phyloP scores from a whole-genome alignment of 2,888 invertebrate species.

The Drosophila eohydei region DNA sequence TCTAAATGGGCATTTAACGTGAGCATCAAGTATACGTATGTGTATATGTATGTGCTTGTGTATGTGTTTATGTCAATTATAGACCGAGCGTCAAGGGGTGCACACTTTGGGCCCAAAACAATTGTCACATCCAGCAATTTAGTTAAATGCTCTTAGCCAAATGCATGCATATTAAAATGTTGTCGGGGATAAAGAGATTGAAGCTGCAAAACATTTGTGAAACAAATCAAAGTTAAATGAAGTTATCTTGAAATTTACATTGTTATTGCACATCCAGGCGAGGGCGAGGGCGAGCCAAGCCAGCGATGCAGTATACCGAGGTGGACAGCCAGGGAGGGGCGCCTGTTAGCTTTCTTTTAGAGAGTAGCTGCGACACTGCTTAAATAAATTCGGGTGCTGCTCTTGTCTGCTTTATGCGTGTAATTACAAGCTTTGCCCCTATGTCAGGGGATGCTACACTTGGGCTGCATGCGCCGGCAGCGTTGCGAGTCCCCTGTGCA shows the following conservation, averaged over 20 bases:
- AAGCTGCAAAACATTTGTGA: slow-evolving; percentile 8
- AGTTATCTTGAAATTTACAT: slow-evolving; percentile 19
- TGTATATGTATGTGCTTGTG: not conserved
- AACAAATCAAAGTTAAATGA: slow-evolving; percentile 9
- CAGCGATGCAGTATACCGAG: not conserved
- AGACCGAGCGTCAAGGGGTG: not conserved
- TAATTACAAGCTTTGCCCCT: slow-evolving; percentile 59
- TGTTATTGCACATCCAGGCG: not conserved
- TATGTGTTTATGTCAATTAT: not conserved
- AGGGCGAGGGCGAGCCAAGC: too few species aligned
- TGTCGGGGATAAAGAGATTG: slow-evolving; percentile 7
- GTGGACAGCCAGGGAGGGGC: not conserved
- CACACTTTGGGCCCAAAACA: not conserved
- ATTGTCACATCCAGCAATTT: slow-evolving; percentile 5
- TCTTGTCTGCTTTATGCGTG: slow-evolving; percentile 66
- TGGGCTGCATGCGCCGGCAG: slow-evolving; percentile 1
- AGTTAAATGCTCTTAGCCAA: not conserved
- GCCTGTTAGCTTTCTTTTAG: not conserved
- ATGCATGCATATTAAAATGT: slow-evolving; percentile 17
- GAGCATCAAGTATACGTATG: too few species aligned
- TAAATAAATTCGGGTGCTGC: slow-evolving; percentile 63
- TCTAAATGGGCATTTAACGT: not conserved
- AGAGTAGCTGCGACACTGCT: slow-evolving; percentile 26
- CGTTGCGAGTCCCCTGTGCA: not conserved
- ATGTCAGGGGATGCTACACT: slow-evolving; percentile 25